phyloP scores from a whole-genome alignment of 2,888 invertebrate genomes.

The Xestia xanthographa region DNA sequence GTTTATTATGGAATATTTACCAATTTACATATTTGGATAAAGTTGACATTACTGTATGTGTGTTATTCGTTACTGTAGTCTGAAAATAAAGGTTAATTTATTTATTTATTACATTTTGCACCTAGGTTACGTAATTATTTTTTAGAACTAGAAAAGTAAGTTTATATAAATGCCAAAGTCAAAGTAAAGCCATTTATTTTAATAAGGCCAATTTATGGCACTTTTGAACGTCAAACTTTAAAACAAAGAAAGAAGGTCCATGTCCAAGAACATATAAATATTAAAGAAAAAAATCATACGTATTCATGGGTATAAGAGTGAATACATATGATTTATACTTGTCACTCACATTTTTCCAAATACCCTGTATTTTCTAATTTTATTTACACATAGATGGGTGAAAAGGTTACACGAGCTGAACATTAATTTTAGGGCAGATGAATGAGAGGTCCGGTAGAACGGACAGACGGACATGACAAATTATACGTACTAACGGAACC shows the following conservation, averaged over 20 bases:
- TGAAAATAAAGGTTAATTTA: no score
- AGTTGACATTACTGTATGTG: no score
- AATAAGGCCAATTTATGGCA: background rate
- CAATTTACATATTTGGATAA: background rate
- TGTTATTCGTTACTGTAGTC: no score
- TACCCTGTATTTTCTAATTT: background rate
- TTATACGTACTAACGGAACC: constrained; percentile 30
- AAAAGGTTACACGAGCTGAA: background rate
- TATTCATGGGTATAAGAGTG: background rate
- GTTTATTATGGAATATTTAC: background rate
- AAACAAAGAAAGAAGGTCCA: background rate
- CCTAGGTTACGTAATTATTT: background rate
- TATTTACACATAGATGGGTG: background rate
- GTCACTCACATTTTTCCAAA: background rate
- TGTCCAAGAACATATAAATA: background rate
- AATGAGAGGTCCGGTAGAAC: constrained; percentile 17
- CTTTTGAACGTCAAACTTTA: background rate
- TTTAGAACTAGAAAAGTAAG: background rate
- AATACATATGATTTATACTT: background rate
- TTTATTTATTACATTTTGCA: background rate
- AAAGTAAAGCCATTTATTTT: background rate
- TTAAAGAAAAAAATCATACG: background rate
- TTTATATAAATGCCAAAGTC: background rate
- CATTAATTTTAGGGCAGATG: constrained; percentile 9
- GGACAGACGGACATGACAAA: constrained; percentile 46